These are phyloP conservation scores for Psilopsiagon aymara DNA, from an alignment of 2,113 vertebrate genomes.

Conservation along the genomic window DNA sequence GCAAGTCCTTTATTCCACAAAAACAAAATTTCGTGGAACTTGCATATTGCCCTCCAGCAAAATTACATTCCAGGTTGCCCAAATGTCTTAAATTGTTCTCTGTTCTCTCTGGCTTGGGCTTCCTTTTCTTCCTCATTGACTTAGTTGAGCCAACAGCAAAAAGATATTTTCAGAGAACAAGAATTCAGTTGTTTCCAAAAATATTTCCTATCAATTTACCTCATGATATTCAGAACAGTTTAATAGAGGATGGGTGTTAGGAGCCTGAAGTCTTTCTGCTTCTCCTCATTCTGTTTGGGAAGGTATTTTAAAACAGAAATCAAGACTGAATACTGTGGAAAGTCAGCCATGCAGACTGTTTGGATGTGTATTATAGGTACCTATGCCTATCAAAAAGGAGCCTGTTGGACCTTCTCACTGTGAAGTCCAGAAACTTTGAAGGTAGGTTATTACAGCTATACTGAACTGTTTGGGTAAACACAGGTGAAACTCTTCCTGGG, in stretches of 20 bases:
- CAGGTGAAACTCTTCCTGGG: neutral
- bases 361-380: neutral
- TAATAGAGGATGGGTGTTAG: neutral
- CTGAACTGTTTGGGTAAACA: neutral
- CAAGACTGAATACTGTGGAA: neutral
- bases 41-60: neutral
- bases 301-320: neutral
- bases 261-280: neutral
- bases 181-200: neutral
- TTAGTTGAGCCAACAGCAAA: neutral
- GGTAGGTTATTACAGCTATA: neutral
- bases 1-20: slow-evolving; percentile 5
- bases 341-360: neutral
- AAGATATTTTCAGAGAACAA: neutral
- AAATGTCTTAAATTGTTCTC: slow-evolving; percentile 5
- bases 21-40: slow-evolving; percentile 20
- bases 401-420: neutral
- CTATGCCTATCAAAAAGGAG: neutral
- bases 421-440: neutral
- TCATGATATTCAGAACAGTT: neutral
- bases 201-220: neutral
- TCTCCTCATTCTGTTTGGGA: neutral
- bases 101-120: neutral
- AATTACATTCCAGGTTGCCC: neutral
- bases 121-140: neutral